phyloP scores from a whole-genome alignment of 2,888 invertebrate genomes.

The Plemyria rubiginata region DNA sequence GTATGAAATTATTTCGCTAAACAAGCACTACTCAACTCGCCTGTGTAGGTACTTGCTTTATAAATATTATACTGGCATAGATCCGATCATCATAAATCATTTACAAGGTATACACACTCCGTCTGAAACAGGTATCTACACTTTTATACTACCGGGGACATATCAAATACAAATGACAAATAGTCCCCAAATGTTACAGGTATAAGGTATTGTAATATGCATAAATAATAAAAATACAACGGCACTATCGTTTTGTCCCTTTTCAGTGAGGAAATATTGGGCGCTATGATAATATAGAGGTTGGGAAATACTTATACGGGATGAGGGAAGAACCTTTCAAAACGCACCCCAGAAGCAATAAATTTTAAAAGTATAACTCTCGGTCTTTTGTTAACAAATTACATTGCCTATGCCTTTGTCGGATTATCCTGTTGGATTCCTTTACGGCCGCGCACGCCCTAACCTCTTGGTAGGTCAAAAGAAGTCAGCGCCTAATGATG shows the following conservation, averaged over 20 bases:
- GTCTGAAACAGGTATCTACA: conserved; percentile 7
- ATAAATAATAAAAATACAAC: conserved; percentile 34
- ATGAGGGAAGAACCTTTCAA: conserved; percentile 41
- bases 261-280: conserved; percentile 37
- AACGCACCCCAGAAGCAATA: conserved; percentile 53
- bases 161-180: conserved; percentile 32
- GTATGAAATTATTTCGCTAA: not conserved
- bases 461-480: conserved; percentile 57
- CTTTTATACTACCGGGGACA: conserved; percentile 7
- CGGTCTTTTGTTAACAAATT: conserved; percentile 67
- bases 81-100: not conserved
- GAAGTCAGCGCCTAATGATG: conserved; percentile 69
- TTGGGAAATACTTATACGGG: conserved; percentile 37
- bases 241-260: conserved; percentile 36
- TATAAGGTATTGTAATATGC: conserved; percentile 24
- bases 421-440: conserved; percentile 48
- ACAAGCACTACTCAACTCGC: not conserved
- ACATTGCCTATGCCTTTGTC: conserved; percentile 48
- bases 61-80: too few relatives aligned
- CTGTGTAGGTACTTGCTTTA: not conserved
- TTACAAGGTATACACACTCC: not conserved
- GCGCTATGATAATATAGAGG: conserved; percentile 37
- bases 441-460: conserved; percentile 52
- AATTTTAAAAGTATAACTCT: conserved; percentile 60
- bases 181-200: conserved; percentile 25